Evolutionary conservation across 2,113 vertebrate species (phyloP).

Genomic region (Callithrix jacchus): DNA sequence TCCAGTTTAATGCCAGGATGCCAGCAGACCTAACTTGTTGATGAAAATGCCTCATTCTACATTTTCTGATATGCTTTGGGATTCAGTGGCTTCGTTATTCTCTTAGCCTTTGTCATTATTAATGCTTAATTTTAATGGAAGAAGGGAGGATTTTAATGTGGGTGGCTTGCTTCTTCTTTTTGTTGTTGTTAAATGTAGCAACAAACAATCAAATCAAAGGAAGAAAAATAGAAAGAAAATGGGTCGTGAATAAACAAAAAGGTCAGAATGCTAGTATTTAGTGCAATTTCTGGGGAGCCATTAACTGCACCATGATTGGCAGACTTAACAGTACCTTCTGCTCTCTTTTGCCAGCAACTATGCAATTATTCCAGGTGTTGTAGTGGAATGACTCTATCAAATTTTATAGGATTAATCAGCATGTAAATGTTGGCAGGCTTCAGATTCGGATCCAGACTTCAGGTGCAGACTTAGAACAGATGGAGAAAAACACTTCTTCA

Average conservation of each 20-base stretch:
- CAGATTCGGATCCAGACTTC: slow-evolving; percentile 77
- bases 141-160: slow-evolving; percentile 77
- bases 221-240: slow-evolving; percentile 77
- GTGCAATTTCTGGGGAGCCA: slow-evolving; percentile 79
- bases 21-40: neutral
- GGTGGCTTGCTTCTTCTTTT: slow-evolving; percentile 81
- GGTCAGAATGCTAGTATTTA: slow-evolving; percentile 72
- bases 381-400: slow-evolving; percentile 83
- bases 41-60: slow-evolving; percentile 28
- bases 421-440: slow-evolving; percentile 83
- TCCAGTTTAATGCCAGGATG: neutral
- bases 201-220: slow-evolving; percentile 80
- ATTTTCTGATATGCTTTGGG: slow-evolving; percentile 72
- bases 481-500: slow-evolving; percentile 74
- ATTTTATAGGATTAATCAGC: slow-evolving; percentile 85
- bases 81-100: slow-evolving; percentile 75
- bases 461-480: slow-evolving; percentile 83
- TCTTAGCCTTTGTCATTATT: slow-evolving; percentile 81
- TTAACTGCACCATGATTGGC: slow-evolving; percentile 83
- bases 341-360: slow-evolving; percentile 83
- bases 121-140: slow-evolving; percentile 76
- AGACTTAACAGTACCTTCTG: slow-evolving; percentile 82
- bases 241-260: slow-evolving; percentile 83
- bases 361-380: slow-evolving; percentile 90
- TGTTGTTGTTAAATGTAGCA: slow-evolving; percentile 81